A percentile compares a stretch with the other conserved stretches of the same genome.
Conservation (phyloP, 2,797 vertebrate species). For the Agapornis canus region DNA sequence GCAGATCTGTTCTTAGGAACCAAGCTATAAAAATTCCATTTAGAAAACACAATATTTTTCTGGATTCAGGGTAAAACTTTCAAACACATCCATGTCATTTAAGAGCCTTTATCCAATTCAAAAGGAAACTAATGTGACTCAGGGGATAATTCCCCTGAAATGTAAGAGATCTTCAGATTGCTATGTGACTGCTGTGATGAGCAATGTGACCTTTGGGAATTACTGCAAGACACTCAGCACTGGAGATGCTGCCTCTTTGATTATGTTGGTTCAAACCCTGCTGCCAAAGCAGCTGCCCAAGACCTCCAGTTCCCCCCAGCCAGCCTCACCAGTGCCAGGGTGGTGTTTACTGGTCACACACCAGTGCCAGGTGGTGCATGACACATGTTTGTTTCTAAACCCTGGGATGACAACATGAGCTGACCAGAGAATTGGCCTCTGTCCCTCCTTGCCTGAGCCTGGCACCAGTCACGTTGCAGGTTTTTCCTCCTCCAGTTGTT, state of each 20-base stretch:
- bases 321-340: neutral
- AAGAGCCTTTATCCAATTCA: neutral
- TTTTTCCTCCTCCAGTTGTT: neutral
- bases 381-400: neutral
- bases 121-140: neutral
- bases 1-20: neutral
- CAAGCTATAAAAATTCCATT: neutral
- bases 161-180: neutral
- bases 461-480: neutral
- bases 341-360: neutral
- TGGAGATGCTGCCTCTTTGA: neutral
- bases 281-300: neutral
- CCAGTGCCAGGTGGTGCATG: neutral
- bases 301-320: neutral
- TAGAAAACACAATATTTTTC: neutral
- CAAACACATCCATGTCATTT: neutral
- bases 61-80: neutral
- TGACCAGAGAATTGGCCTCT: neutral
- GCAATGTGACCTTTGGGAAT: neutral
- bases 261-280: neutral
- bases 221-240: fast-evolving
- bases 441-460: neutral
- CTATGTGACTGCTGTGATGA: neutral
- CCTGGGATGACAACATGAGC: neutral
- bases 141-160: neutral